phyloP scores from a whole-genome alignment of 2,797 vertebrate species.

The Halcyon smyrnensis region DNA sequence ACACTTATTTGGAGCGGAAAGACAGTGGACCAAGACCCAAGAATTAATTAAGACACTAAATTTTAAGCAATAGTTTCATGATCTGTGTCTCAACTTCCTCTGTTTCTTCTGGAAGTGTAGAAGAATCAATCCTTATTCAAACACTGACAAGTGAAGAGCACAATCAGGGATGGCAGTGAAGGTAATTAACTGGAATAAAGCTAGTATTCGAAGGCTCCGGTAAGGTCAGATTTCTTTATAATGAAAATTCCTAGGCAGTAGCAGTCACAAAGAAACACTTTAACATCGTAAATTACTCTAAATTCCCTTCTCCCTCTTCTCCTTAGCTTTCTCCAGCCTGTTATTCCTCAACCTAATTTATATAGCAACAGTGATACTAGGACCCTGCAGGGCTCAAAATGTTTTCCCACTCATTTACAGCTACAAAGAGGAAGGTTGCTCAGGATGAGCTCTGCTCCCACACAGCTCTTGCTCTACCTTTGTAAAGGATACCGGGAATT shows the following conservation, averaged over 20 bases:
- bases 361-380: not conserved
- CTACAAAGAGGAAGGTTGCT: not conserved
- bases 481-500: not conserved
- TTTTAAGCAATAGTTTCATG: not conserved
- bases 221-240: not conserved
- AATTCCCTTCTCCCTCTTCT: not conserved
- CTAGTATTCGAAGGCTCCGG: not conserved
- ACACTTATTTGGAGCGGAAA: not conserved
- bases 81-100: not conserved
- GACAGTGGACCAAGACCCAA: not conserved
- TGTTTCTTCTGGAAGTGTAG: not conserved
- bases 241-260: not conserved
- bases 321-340: not conserved
- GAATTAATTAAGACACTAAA: not conserved
- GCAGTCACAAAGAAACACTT: not conserved
- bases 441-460: not conserved
- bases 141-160: not conserved
- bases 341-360: not conserved
- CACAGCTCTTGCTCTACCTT: not conserved
- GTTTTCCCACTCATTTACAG: not conserved
- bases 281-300: not conserved
- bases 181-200: not conserved
- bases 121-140: not conserved
- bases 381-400: not conserved
- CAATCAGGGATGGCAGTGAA: fast-evolving